Evolutionary conservation across 1,140 invertebrate species (phyloP).

Genomic region (Mizuhopecten yessoensis): DNA sequence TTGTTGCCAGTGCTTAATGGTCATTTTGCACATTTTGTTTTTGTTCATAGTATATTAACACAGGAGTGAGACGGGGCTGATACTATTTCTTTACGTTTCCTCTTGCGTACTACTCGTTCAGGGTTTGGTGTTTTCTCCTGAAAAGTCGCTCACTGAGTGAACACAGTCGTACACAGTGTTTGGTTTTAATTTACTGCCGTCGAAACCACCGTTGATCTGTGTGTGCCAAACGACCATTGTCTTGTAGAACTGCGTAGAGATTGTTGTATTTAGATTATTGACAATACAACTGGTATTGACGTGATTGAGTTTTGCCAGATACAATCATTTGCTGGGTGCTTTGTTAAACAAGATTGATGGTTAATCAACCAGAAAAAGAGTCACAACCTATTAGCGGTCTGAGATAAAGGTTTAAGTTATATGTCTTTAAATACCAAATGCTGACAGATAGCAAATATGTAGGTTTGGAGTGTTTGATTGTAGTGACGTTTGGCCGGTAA

Average conservation of each 20-base stretch:
- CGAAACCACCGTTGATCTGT: neutral
- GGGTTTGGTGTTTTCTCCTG: no score
- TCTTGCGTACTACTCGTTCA: no score
- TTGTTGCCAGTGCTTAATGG: no score
- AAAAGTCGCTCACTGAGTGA: no score
- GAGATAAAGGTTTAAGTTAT: neutral
- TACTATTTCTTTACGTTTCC: no score
- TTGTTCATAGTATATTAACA: no score
- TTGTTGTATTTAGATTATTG: neutral
- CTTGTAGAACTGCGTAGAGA: neutral
- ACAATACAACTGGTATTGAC: neutral
- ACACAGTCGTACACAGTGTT: neutral
- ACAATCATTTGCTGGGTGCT: neutral
- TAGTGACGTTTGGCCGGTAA: neutral
- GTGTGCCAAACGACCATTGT: neutral
- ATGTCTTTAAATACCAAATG: neutral
- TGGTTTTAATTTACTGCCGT: neutral
- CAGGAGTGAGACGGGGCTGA: no score
- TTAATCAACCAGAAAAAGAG: neutral
- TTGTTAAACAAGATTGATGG: constrained; percentile 7
- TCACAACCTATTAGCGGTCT: neutral
- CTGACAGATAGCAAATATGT: neutral
- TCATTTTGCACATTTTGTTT: no score
- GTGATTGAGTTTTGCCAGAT: neutral
- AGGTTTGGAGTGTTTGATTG: neutral